Base-by-base conservation (phyloP, 2,113 vertebrate species). In the Fregata magnificens region DNA sequence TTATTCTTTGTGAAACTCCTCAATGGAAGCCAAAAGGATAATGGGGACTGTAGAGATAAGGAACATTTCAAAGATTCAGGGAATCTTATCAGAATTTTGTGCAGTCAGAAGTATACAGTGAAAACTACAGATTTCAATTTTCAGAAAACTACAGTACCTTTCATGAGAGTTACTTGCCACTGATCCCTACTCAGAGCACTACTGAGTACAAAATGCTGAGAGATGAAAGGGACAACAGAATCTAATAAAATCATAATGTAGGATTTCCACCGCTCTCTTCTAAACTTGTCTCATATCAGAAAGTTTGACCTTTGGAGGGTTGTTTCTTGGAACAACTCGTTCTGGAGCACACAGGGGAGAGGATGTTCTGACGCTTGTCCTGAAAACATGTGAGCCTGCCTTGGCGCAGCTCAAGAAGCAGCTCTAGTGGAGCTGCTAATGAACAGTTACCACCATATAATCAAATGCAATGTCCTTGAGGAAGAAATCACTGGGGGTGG, bases 321-420 rank as follows among this genome's bases (percentile, higher is more conserved):
- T 79, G 36, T 66, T 95, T 94, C 85, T 96, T 95, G 79, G 93
- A 96, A 97, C 87, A 94, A n/a, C 34, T 95, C 1, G 20, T 96
- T 86, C 93, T 82, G 87, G 42, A 92, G 93, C 93, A 65, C 87
- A 77, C 31, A 65, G 82, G 82, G 92, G 87, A 96, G 71, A 96
- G 79, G 95, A 90, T 92, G 96, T 96, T 96, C 95, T 96, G 93
- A 94, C 78, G 79, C 45, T 94, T 96, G 90, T 90, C 96, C 92
- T 66, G 50, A 77, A 96, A 91, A 49, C 63, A 61, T 9, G 52
- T 0, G 1, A 93, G 89, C 47, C 40, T 87, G 65, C 31, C 65
- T 78, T 85, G 53, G 49, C 1, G 0, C 56, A 52, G 93, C 70
- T 86, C 55, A 71, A 59, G 83, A 25, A 77, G 71, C 45, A 53